Evolutionary conservation across 2,888 invertebrate genomes (phyloP).

Genomic region (Pteria penguin): DNA sequence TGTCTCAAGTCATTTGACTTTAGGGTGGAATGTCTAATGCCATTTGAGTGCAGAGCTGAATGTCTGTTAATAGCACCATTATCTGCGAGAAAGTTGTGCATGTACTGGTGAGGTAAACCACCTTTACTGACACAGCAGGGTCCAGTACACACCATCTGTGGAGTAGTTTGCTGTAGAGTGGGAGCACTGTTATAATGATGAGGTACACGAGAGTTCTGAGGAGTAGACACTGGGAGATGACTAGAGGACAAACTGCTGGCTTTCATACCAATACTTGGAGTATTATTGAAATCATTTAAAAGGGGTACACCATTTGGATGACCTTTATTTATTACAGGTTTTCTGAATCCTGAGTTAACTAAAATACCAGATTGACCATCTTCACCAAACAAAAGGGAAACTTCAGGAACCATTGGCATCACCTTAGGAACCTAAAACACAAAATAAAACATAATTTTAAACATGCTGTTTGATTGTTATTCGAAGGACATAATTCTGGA

Average conservation of each 20-base stretch:
- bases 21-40: background rate
- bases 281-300: constrained; percentile 25
- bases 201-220: constrained; percentile 37
- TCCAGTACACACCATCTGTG: background rate
- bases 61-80: background rate
- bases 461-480: too few species aligned
- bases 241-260: constrained; percentile 3
- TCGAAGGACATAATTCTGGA: too few species aligned
- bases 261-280: background rate
- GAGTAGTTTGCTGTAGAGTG: constrained; percentile 27
- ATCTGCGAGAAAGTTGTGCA: background rate
- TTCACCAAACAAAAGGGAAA: constrained; percentile 73
- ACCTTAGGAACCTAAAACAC: constrained; percentile 66
- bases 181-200: constrained; percentile 43
- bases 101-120: background rate
- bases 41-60: background rate
- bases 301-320: constrained; percentile 31
- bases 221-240: constrained; percentile 36
- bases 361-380: constrained; percentile 46
- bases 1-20: background rate
- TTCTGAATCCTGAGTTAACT: constrained; percentile 30
- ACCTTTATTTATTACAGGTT: constrained; percentile 32
- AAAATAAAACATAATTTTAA: too few species aligned
- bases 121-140: constrained; percentile 1
- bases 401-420: constrained; percentile 77